phyloP scores from a whole-genome alignment of 2,113 vertebrate species.

The Paedocypris sp. region DNA sequence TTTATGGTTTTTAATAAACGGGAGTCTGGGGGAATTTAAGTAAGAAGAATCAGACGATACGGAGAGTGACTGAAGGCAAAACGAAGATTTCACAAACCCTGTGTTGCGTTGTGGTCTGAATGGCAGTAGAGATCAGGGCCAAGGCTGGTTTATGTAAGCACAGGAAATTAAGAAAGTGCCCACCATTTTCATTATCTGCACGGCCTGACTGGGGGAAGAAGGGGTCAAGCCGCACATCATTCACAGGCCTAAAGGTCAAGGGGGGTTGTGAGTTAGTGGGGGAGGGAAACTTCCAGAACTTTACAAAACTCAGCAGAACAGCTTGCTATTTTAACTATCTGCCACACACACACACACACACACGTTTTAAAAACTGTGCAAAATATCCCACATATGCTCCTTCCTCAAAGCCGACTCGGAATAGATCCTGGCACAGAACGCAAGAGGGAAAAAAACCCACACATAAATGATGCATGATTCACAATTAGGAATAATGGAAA shows the following conservation, averaged over 20 bases:
- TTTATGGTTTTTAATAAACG: no score
- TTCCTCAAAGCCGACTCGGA: constrained; percentile 12
- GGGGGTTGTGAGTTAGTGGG: not conserved
- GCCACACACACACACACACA: no score
- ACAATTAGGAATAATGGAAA: constrained; percentile 62
- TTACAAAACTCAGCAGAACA: not conserved
- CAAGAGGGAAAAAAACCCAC: constrained; percentile 32
- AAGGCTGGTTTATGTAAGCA: constrained; percentile 41
- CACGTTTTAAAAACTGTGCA: no score
- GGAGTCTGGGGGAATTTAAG: no score
- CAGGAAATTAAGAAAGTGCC: constrained; percentile 56
- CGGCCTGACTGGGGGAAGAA: constrained; percentile 5
- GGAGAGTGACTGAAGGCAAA: no score
- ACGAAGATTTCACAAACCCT: constrained; percentile 28
- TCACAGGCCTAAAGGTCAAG: constrained; percentile 37
- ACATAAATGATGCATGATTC: no score
- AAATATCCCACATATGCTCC: no score
- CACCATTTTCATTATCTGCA: constrained; percentile 51
- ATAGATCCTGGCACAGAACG: constrained; percentile 21
- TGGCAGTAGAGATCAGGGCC: no score
- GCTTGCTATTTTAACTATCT: not conserved
- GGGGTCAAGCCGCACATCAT: constrained; percentile 48
- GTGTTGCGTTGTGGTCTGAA: no score
- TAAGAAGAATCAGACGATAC: no score
- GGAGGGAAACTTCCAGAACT: not conserved